Conservation (phyloP, 2,797 vertebrate species). For the Cottoperca gobio region DNA sequence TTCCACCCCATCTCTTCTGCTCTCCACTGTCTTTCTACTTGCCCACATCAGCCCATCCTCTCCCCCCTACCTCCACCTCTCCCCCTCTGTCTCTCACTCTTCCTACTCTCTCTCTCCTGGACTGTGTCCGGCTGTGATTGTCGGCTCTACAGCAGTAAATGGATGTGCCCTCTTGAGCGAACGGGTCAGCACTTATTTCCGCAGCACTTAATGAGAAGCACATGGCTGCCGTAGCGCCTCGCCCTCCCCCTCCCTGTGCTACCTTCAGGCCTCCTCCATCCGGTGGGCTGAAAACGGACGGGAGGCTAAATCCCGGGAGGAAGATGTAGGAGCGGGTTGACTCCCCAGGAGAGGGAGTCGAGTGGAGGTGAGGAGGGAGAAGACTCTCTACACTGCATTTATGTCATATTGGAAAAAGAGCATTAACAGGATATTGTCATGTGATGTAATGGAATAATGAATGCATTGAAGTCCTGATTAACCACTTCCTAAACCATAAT, state of each 20-base stretch:
- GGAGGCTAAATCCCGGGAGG: constrained; percentile 29
- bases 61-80: constrained; percentile 49
- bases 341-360: constrained; percentile 22
- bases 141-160: constrained; percentile 39
- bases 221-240: constrained; percentile 66
- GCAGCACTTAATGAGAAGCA: constrained; percentile 90
- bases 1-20: background rate
- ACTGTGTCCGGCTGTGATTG: constrained; percentile 15
- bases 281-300: constrained; percentile 22
- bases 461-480: too few relatives aligned
- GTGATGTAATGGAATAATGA: background rate
- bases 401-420: too few relatives aligned
- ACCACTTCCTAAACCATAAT: background rate
- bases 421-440: background rate
- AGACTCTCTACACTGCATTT: background rate
- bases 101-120: background rate
- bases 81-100: constrained; percentile 46
- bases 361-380: background rate
- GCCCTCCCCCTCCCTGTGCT: constrained; percentile 37
- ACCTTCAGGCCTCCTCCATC: constrained; percentile 47
- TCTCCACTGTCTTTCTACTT: constrained; percentile 10
- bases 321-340: constrained; percentile 10
- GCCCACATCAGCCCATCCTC: constrained; percentile 39
- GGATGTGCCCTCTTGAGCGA: constrained; percentile 80
- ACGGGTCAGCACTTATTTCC: constrained; percentile 90